phyloP scores from a whole-genome alignment of 2,113 vertebrate genomes.

The Asarcornis scutulata region DNA sequence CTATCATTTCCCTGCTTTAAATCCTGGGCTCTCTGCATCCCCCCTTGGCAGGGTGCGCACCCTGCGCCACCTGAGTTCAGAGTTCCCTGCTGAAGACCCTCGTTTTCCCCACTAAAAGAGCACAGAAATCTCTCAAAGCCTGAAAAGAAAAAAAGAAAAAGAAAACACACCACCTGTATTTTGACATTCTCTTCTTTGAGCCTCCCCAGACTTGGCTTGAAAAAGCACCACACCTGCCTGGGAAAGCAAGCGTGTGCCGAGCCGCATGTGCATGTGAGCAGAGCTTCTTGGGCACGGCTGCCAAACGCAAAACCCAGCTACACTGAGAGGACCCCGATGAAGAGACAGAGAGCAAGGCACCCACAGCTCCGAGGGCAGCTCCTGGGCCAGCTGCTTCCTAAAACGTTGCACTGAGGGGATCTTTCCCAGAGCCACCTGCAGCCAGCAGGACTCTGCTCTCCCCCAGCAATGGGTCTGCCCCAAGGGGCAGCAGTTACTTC shows the following conservation, averaged over 20 bases:
- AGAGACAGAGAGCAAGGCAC: fast-evolving
- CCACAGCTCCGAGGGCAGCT: background rate
- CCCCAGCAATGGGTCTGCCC: background rate
- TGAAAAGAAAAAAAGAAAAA: background rate
- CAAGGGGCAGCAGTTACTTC: background rate
- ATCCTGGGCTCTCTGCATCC: background rate
- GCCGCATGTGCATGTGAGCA: too few species aligned
- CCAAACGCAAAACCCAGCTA: too few species aligned
- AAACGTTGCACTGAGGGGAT: background rate
- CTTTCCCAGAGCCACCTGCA: background rate
- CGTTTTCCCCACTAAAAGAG: background rate
- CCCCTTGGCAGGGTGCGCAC: background rate
- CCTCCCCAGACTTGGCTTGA: too few species aligned
- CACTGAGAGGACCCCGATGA: too few species aligned
- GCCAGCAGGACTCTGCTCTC: background rate
- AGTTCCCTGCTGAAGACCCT: background rate
- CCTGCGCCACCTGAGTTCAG: background rate
- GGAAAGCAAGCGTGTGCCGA: too few species aligned
- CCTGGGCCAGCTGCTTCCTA: fast-evolving
- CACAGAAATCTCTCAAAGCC: background rate
- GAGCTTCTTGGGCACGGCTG: too few species aligned
- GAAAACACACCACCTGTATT: background rate
- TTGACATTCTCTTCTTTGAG: background rate
- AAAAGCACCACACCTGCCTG: too few species aligned
- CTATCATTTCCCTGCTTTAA: background rate